Conservation (phyloP, 1,140 invertebrate species). For the Neuroterus valhalla region DNA sequence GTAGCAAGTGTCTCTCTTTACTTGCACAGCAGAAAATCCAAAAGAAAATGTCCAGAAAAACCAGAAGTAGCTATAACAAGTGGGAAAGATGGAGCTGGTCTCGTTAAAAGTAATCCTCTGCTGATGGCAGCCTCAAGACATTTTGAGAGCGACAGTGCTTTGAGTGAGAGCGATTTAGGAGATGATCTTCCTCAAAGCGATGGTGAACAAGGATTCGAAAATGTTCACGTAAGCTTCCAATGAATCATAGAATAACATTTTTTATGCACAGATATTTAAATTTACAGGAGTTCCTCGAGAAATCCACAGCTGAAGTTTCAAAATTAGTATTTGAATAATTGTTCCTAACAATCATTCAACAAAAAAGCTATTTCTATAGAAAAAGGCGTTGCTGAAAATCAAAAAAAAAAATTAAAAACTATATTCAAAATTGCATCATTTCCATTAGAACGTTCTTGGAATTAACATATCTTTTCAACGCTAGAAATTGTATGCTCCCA, state of each 20-base stretch:
- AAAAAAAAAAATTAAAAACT: no score
- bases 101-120: slow-evolving; percentile 86
- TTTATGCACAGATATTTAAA: background rate
- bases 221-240: slow-evolving; percentile 48
- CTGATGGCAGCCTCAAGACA: slow-evolving; percentile 76
- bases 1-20: slow-evolving; percentile 88
- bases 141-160: slow-evolving; percentile 76
- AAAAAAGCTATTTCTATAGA: no score
- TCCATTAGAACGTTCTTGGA: no score
- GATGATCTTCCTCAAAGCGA: slow-evolving; percentile 67
- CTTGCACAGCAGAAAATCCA: slow-evolving; percentile 79
- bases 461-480: no score
- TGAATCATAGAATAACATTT: background rate
- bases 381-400: no score
- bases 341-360: no score
- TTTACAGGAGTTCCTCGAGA: background rate
- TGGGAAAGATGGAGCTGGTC: slow-evolving; percentile 74
- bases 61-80: slow-evolving; percentile 65
- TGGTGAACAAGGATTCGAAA: slow-evolving; percentile 64
- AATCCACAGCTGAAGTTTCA: no score
- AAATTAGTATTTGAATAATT: no score
- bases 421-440: no score
- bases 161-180: slow-evolving; percentile 65
- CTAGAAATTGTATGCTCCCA: no score
- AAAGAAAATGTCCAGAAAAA: slow-evolving; percentile 59